These are phyloP conservation scores for Brotogeris chrysoptera DNA, from an alignment of 2,797 vertebrate genomes.

Conservation along the genomic window DNA sequence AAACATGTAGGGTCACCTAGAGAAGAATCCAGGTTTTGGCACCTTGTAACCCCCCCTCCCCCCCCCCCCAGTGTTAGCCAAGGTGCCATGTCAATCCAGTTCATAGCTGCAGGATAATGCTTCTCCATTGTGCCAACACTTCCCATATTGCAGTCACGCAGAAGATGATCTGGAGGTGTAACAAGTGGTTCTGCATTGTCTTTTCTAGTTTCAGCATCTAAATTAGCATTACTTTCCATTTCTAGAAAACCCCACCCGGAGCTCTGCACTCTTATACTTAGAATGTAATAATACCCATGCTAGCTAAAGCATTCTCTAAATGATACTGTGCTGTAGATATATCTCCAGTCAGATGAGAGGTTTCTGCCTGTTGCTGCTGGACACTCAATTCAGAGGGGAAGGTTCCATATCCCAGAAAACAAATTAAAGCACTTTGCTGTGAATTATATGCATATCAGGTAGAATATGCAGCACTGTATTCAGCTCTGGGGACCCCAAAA, in stretches of 20 bases:
- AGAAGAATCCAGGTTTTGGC: not conserved
- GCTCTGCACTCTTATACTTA: not conserved
- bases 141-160: not conserved
- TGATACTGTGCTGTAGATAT: not conserved
- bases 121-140: not conserved
- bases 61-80: not conserved
- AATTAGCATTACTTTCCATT: not conserved
- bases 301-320: not conserved
- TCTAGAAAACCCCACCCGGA: not conserved
- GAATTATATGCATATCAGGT: accelerated
- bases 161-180: not conserved
- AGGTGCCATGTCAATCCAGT: not conserved
- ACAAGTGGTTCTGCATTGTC: not conserved
- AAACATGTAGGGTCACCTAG: slow-evolving; percentile 47
- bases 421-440: not conserved
- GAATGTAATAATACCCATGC: not conserved
- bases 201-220: not conserved
- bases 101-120: not conserved
- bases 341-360: not conserved
- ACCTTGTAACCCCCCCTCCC: not conserved
- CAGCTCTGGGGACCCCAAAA: too few species aligned
- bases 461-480: not conserved
- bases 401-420: not conserved
- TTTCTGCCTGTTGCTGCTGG: not conserved
- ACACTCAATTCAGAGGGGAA: not conserved